Conservation (phyloP, 2,888 invertebrate species). For the Dermolepida albohirtum region DNA sequence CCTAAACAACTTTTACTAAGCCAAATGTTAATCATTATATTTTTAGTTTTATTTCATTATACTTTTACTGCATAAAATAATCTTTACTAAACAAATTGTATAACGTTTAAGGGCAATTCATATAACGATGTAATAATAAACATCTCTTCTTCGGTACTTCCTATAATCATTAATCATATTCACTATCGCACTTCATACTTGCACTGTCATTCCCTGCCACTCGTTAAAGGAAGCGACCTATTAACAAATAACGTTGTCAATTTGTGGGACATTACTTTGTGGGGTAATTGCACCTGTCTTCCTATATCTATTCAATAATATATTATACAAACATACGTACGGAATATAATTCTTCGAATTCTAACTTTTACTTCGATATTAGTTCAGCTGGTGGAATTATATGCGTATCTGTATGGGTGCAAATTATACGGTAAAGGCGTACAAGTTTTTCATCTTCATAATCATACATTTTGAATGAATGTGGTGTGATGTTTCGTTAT, state of each 20-base stretch:
- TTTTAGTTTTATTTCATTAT: conserved; percentile 2
- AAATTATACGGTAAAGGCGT: not conserved
- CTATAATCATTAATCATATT: conserved; percentile 14
- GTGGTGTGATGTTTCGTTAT: conserved; percentile 4
- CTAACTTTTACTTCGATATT: not conserved
- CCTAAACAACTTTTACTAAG: too few species aligned
- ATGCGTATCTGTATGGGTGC: not conserved
- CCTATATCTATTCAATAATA: not conserved
- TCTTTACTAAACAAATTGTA: conserved; percentile 13
- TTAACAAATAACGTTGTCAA: conserved; percentile 4
- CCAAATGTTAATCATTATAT: too few species aligned
- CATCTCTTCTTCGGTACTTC: conserved; percentile 4
- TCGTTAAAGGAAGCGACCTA: not conserved
- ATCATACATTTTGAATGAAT: conserved; percentile 4
- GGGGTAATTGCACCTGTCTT: conserved; percentile 16
- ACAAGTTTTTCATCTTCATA: not conserved
- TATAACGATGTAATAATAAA: conserved; percentile 20
- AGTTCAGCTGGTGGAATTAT: not conserved
- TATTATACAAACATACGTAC: not conserved
- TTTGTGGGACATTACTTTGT: conserved; percentile 3
- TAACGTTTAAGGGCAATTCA: conserved; percentile 18
- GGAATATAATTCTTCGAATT: not conserved
- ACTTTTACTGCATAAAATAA: not conserved
- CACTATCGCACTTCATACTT: too few species aligned
- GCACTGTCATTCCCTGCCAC: not conserved